Percentiles rank a stretch among this genome's conserved stretches.
Conservation (phyloP, 2,888 invertebrate species). For the Dione vanillae region DNA sequence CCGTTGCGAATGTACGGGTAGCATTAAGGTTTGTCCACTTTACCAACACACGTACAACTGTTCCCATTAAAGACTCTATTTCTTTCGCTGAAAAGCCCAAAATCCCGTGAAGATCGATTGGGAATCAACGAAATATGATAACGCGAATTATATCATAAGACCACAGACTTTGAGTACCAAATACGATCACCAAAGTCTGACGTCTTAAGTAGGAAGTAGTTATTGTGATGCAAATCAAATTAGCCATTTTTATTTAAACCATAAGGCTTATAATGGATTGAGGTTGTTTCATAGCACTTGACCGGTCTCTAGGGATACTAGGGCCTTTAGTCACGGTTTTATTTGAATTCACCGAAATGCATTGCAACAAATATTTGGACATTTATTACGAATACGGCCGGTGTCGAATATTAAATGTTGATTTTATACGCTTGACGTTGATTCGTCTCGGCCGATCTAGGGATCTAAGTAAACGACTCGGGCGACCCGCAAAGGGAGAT, state of each 20-base stretch:
- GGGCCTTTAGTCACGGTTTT: conserved; percentile 80
- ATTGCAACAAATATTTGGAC: conserved; percentile 82
- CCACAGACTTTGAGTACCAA: conserved; percentile 52
- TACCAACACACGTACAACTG: conserved; percentile 35
- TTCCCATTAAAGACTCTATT: conserved; percentile 47
- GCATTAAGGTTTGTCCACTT: conserved; percentile 66
- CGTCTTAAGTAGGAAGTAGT: conserved; percentile 48
- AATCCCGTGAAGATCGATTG: conserved; percentile 41
- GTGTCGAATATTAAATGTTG: conserved; percentile 79
- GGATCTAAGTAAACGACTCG: conserved; percentile 58
- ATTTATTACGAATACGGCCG: conserved; percentile 73
- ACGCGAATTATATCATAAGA: conserved; percentile 55
- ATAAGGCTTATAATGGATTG: conserved; percentile 47
- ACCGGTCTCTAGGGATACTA: conserved; percentile 77
- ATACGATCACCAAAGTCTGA: conserved; percentile 50
- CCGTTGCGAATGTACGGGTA: conserved; percentile 79
- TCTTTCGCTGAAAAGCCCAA: conserved; percentile 43
- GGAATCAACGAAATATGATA: conserved; percentile 51
- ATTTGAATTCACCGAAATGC: conserved; percentile 78
- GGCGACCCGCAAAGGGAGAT: conserved; percentile 46
- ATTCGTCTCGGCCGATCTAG: conserved; percentile 70
- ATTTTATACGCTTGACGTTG: conserved; percentile 65
- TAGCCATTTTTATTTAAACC: not conserved
- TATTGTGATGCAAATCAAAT: conserved; percentile 15
- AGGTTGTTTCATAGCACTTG: conserved; percentile 55